A percentile compares a stretch with the other conserved stretches of the same genome.
These are phyloP conservation scores for Pterocles burchelli DNA, from an alignment of 2,113 vertebrate genomes.

Conservation along the genomic window DNA sequence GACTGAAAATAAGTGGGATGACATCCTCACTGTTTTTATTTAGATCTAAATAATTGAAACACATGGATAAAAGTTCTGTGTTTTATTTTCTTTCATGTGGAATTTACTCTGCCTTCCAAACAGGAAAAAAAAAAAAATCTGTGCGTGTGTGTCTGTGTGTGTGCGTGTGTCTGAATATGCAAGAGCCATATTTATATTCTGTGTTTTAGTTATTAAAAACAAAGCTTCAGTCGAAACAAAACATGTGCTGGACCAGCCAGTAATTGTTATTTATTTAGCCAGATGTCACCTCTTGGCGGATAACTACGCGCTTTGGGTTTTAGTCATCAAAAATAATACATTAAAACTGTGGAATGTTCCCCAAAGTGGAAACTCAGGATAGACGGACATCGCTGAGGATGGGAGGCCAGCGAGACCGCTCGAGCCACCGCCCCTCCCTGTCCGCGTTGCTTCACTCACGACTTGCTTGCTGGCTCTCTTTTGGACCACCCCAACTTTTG, in stretches of 20 bases:
- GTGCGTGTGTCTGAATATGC: not conserved
- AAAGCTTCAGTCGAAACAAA: conserved; percentile 12
- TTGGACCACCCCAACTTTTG: not conserved
- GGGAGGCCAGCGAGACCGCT: not conserved
- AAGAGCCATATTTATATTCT: not conserved
- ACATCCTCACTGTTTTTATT: not conserved
- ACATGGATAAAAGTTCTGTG: not conserved
- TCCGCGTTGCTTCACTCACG: fast-evolving
- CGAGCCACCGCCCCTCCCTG: not conserved
- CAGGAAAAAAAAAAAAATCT: not conserved
- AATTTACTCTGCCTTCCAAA: not conserved
- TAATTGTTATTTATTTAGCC: conserved; percentile 34
- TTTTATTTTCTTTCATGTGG: conserved; percentile 7
- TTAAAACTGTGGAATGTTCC: not conserved
- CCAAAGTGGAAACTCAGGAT: conserved; percentile 8
- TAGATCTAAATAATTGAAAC: not conserved
- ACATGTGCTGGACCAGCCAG: conserved; percentile 2
- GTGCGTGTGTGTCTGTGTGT: not conserved
- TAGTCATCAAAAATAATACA: not conserved
- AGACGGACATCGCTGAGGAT: not conserved
- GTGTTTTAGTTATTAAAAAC: conserved; percentile 8
- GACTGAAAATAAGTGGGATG: not conserved
- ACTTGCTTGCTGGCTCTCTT: not conserved
- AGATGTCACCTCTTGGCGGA: conserved; percentile 43
- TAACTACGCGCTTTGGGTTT: not conserved